Base-by-base conservation (phyloP, 2,113 vertebrate genomes). In the Megaceryle torquata region DNA sequence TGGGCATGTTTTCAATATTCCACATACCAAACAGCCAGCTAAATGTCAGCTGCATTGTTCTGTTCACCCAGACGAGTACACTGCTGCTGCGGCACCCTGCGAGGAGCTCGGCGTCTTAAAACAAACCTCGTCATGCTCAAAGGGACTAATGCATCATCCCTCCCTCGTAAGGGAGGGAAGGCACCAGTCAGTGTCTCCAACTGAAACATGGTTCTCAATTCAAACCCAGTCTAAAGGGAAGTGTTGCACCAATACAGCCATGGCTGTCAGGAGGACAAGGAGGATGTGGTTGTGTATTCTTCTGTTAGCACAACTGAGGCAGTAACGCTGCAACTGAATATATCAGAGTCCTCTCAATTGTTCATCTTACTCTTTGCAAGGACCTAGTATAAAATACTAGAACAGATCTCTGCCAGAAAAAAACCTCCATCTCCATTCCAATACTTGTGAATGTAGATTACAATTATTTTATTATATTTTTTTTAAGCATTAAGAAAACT, bases 281-380 rank as follows among this genome's bases (percentile, higher is more conserved):
- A 78, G 26, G 51, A 41, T 11, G 11, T 31, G 53, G 5, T 0
- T 39, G 15, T 1, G 9, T 13, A 3, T 22, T 60, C 15, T 60
- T 33, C 41, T 89, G 57, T 16, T 20, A 5, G 19, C 4, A 15
- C 28, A 72, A 8, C 29, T 2, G 0, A 20, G 25, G 44, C 44
- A 61, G 39, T 31, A 59, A 57, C 0, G 39, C 7, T 39, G 41
- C 63, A 63, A 10, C 0, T 31, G 51, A 78, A 46, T 12, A 5
- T 4, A 61, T 1, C 16, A 2, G 19, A 76, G 17, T 15, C 21
- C 33, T 72, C 57, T 61, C 33, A 41, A 10, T 22, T 0, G 0
- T 56, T 76, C 63, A 31, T 13, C 51, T 76, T 3, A 20, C 28
- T 18, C 88, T 77, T 57, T 51, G 26, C 72, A 68, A 86, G 59